Percentiles rank a stretch among this genome's conserved stretches.
Evolutionary conservation across 2,113 vertebrate genomes (phyloP).

Genomic region (Mirounga angustirostris): DNA sequence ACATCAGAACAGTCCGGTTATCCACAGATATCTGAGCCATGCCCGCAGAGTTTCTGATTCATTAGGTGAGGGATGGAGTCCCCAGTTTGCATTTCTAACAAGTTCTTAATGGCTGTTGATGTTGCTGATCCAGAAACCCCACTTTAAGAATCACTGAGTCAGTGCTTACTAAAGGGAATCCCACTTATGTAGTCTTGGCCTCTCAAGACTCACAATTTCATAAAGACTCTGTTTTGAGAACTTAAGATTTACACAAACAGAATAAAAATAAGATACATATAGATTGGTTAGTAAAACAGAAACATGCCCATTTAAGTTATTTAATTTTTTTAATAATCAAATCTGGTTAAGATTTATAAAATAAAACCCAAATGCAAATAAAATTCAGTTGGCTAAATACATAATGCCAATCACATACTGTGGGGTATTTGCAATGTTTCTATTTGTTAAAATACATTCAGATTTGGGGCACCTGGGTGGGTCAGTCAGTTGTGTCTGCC

Average conservation of each 20-base stretch:
- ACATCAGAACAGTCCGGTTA: background rate
- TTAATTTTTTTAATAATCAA: background rate
- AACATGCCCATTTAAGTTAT: background rate
- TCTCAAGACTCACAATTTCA: background rate
- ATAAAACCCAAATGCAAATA: conserved; percentile 1
- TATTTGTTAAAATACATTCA: background rate
- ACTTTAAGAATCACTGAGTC: background rate
- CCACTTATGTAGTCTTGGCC: background rate
- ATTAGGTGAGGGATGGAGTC: background rate
- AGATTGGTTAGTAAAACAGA: background rate
- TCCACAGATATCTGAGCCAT: background rate
- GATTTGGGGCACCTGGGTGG: no score
- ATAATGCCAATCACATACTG: background rate
- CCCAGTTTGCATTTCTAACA: background rate
- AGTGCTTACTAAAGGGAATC: background rate
- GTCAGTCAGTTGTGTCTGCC: no score
- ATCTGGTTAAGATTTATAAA: background rate
- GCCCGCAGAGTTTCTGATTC: background rate
- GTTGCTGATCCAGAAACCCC: background rate
- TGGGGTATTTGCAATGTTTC: background rate
- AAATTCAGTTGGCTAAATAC: background rate
- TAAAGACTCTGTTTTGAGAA: background rate
- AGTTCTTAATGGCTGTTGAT: background rate
- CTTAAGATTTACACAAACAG: background rate
- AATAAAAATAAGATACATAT: background rate